Base-by-base conservation (phyloP, 2,797 vertebrate genomes). In the Poeciliopsis gracilis region DNA sequence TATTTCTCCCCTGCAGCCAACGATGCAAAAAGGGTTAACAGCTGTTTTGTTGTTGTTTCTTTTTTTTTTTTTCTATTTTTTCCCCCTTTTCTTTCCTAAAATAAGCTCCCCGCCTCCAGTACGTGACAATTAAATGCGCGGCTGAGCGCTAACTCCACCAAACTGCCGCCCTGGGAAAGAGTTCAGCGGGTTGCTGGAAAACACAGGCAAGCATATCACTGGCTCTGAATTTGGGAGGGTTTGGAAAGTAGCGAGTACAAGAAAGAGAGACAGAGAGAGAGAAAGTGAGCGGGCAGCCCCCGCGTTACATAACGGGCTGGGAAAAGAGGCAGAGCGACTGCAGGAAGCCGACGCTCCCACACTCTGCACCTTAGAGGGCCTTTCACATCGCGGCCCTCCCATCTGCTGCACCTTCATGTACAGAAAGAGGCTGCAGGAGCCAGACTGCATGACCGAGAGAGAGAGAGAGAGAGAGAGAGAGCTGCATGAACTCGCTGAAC, bases 121-220 rank as follows among this genome's bases (percentile, higher is more conserved):
- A 78, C 28, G 46, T 83, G 78, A 88, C 72, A 86, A 78, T 53
- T 76, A 72, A 78, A 84, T 78, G 66, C 77, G 69, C 70, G 87
- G 20, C 72, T 41, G 79, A 23, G 77, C 45, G 61, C 53, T 63
- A 77, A 66, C 69, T 76, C 76, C 73, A 51, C 72, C 57, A 55
- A 86, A 88, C 85, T 86, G 88, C 90, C 88, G 91, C 79, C 81
- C 79, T 90, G 93, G 92, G 90, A 93, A 92, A 79, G 88, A 87
- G 91, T 94, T 94, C 92, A 93, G 81, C 83, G 90, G 90, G 93
- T 92, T 91, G 88, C 79, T 90, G 92, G 90, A 94, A 51, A 94
- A 95, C 94, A 95, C 95, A 94, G 93, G 94, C 94, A 95, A 91
- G 86, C 82, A 84, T 88, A 89, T 87, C 86, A 91, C 81, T 49